A percentile compares a stretch with the other conserved stretches of the same genome.
phyloP scores from a whole-genome alignment of 2,797 vertebrate species.

The Pangasius mekongensis region DNA sequence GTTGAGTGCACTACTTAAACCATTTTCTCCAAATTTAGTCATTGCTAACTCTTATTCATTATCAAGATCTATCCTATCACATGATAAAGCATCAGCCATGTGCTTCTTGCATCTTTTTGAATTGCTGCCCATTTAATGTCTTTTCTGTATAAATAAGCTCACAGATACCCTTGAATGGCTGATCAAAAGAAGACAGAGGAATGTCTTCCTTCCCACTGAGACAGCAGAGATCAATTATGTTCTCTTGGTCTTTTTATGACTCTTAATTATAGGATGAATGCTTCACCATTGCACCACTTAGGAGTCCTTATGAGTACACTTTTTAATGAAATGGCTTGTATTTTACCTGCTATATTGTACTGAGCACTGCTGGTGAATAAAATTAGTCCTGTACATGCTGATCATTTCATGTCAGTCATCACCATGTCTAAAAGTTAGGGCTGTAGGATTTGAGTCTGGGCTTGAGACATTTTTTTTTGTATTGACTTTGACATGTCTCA shows the following conservation, averaged over 20 bases:
- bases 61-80: neutral
- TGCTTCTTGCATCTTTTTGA: conserved; percentile 2
- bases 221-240: neutral
- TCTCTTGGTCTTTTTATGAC: neutral
- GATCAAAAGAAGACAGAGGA: neutral
- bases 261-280: neutral
- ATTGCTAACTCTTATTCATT: neutral
- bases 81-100: neutral
- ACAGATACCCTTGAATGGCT: neutral
- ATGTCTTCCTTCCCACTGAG: neutral
- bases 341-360: neutral
- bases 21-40: neutral
- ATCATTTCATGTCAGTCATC: neutral
- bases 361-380: neutral
- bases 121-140: neutral
- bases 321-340: neutral
- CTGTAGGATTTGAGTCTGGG: neutral
- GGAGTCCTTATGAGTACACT: neutral
- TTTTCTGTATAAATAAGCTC: conserved; percentile 6
- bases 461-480: neutral
- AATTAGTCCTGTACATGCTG: neutral
- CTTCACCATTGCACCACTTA: neutral
- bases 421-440: neutral
- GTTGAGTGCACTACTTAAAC: neutral
- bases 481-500: neutral